Conservation (phyloP, 2,797 vertebrate genomes). For the Podarcis siculus region DNA sequence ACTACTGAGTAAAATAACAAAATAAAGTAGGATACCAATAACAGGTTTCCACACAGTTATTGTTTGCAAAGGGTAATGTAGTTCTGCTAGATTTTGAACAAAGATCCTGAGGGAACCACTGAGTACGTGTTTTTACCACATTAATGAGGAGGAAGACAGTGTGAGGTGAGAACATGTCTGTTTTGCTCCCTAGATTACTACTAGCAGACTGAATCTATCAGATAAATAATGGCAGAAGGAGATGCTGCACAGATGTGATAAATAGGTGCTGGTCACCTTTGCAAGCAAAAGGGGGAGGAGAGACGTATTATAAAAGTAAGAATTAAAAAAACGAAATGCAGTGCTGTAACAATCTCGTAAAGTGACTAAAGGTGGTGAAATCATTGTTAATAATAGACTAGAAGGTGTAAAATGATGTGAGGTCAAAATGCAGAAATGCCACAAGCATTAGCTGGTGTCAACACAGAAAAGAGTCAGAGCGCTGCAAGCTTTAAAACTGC, state of each 20-base stretch:
- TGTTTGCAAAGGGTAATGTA: conserved; percentile 5
- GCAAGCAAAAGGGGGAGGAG: not conserved
- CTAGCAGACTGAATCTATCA: not conserved
- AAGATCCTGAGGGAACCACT: not conserved
- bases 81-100: not conserved
- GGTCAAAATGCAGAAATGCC: not conserved
- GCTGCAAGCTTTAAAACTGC: not conserved
- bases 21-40: not conserved
- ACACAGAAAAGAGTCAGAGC: not conserved
- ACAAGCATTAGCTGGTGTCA: not conserved
- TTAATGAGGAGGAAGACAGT: conserved; percentile 3
- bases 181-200: not conserved
- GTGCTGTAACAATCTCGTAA: not conserved
- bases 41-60: not conserved
- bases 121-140: not conserved
- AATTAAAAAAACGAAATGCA: not conserved
- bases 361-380: not conserved
- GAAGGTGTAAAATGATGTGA: not conserved
- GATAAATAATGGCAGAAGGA: conserved; percentile 9
- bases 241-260: not conserved
- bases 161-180: not conserved
- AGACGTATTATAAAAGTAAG: not conserved
- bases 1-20: no score
- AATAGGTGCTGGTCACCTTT: conserved; percentile 4
- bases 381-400: not conserved